Conservation (phyloP, 37 sponge, comb jelly and placozoan genomes). For the Beroe forskalii region DNA sequence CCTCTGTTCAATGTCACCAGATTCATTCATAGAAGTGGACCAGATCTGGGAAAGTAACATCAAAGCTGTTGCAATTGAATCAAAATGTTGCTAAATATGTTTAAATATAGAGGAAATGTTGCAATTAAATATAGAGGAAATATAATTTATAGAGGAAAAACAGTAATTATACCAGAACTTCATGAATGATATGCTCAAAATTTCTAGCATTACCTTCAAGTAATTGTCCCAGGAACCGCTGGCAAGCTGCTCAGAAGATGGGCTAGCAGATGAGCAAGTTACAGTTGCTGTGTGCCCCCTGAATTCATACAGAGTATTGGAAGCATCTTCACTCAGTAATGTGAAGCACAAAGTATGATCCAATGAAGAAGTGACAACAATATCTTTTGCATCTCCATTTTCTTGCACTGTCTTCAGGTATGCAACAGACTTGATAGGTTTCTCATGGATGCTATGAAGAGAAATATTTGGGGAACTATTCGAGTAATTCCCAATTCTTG, state of each 20-base stretch:
- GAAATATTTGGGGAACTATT: neutral
- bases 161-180: too few relatives aligned
- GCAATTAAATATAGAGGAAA: too few relatives aligned
- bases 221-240: slow-evolving; percentile 41
- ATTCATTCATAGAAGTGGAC: slow-evolving; percentile 27
- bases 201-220: neutral
- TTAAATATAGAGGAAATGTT: too few relatives aligned
- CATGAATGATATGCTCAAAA: neutral
- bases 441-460: neutral
- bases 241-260: slow-evolving; percentile 45
- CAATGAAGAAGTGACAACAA: neutral
- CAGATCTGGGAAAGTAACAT: neutral
- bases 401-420: neutral
- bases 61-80: too few relatives aligned
- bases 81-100: too few relatives aligned
- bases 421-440: slow-evolving; percentile 19
- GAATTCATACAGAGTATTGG: neutral
- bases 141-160: too few relatives aligned
- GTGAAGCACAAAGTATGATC: slow-evolving; percentile 21
- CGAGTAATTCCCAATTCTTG: neutral
- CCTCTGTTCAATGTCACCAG: neutral
- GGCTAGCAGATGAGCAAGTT: slow-evolving; percentile 6
- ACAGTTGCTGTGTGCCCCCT: slow-evolving; percentile 45
- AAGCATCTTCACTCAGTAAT: neutral
- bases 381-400: neutral